phyloP scores from a whole-genome alignment of 1,140 invertebrate species.

The Ceratosolen solmsi region DNA sequence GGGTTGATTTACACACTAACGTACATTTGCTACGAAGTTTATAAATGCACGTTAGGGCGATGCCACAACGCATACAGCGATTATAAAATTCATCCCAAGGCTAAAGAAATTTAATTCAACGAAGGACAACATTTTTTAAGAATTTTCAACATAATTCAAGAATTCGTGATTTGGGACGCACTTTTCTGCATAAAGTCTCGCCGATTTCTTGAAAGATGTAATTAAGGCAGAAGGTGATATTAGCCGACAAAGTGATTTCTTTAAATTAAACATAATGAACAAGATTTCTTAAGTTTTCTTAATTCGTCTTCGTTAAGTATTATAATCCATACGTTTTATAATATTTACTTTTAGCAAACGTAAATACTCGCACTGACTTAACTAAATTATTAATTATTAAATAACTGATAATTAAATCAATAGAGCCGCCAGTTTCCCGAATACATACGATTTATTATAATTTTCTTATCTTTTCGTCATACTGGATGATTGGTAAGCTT shows the following conservation, averaged over 20 bases:
- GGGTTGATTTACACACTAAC: neutral
- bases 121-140: slow-evolving; percentile 42
- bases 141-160: slow-evolving; percentile 32
- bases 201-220: slow-evolving; percentile 1
- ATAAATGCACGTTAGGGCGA: neutral
- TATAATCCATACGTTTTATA: neutral
- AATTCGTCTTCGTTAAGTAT: slow-evolving; percentile 27
- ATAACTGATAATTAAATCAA: neutral
- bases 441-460: too few species aligned
- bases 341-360: neutral
- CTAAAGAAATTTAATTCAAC: slow-evolving; percentile 40
- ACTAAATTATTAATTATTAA: neutral
- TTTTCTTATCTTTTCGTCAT: too few species aligned
- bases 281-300: slow-evolving; percentile 25
- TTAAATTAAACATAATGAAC: slow-evolving; percentile 19
- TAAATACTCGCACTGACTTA: neutral
- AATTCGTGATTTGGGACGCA: slow-evolving; percentile 20
- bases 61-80: neutral
- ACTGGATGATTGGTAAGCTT: too few species aligned
- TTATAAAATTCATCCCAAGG: neutral
- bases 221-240: slow-evolving; percentile 13
- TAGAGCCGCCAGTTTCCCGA: too few species aligned
- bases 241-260: slow-evolving; percentile 33
- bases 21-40: neutral
- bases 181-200: neutral